These are phyloP conservation scores for Trachymyrmex cornetzi DNA, from an alignment of 1,140 invertebrate species.

Conservation along the genomic window DNA sequence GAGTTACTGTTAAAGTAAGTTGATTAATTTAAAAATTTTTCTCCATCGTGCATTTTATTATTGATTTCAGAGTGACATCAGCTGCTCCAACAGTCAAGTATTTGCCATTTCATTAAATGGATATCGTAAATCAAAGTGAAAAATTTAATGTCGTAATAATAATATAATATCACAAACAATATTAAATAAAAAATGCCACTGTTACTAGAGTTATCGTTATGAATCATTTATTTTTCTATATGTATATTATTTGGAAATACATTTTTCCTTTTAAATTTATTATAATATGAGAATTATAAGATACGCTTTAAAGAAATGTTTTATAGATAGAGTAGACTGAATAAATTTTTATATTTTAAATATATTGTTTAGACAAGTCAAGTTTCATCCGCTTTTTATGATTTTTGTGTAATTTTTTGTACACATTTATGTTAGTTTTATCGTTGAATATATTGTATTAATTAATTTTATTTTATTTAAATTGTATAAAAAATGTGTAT, in stretches of 20 bases:
- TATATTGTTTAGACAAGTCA: not conserved
- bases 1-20: conserved; percentile 96
- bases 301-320: not conserved
- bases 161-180: not conserved
- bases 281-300: not conserved
- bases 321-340: not conserved
- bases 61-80: conserved; percentile 17
- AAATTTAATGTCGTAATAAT: not conserved
- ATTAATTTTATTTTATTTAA: conserved; percentile 12
- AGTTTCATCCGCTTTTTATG: not conserved
- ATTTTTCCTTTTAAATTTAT: conserved; percentile 29
- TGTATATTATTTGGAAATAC: conserved; percentile 12
- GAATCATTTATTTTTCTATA: not conserved
- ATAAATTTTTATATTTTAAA: conserved; percentile 8
- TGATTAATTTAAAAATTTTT: conserved; percentile 13
- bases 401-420: not conserved
- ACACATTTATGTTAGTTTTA: not conserved
- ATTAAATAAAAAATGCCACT: not conserved
- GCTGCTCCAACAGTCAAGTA: not conserved
- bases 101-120: not conserved
- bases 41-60: not conserved
- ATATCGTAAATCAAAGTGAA: not conserved
- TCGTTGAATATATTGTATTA: not conserved
- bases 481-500: not conserved
- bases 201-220: not conserved